Base-by-base conservation (phyloP, 2,888 invertebrate species). In the Brachyptera putata region DNA sequence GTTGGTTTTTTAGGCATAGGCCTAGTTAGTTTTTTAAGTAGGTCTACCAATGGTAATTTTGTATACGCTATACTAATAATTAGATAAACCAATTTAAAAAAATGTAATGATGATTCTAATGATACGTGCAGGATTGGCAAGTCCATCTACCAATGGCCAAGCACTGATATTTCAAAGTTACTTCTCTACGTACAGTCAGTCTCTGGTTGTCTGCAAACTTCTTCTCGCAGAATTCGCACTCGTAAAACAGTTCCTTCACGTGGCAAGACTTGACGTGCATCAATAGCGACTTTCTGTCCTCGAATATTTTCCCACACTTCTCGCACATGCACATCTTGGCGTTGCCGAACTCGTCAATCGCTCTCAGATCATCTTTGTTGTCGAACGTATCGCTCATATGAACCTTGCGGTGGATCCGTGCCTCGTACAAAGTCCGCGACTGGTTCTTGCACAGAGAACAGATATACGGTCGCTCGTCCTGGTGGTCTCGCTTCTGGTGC, bases 351-450 rank as follows among this genome's bases (percentile, higher is more conserved):
- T 43, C 21, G 18, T 30, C 30, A 30, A 30, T 30, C 5, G 30
- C 30, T 30, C 30, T 5, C 7, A 30, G 30, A 11, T 30, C 11
- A 11, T 30, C 30, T 30, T 30, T 30, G 30, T 7, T 7, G 7
- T 30, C 30, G 11, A 30, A 30, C 5, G 7, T 30, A 30, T 30
- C 22, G 46, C 39, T 36, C 16, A 58, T 63, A 60, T 64, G 63
- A 13, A 26, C 57, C 55, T 61, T 64, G 3, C 65, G 49, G 37
- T 65, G 65, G 21, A 56, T 41, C 21, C 65, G 55, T 5, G 65
- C 65, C 41, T 65, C 65, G 50, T 65, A 63, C n/a, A 65, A 41
- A 2, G 65, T 65, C 14, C 60, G 61, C 5, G 64, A 60, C 2
- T 36, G 50, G 16, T 57, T 36, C n/a, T 61, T 37, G 34, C 65